A percentile compares a stretch with the other conserved stretches of the same genome.
phyloP scores from a whole-genome alignment of 2,888 invertebrate species.

The Eumacrocentrus americanus region DNA sequence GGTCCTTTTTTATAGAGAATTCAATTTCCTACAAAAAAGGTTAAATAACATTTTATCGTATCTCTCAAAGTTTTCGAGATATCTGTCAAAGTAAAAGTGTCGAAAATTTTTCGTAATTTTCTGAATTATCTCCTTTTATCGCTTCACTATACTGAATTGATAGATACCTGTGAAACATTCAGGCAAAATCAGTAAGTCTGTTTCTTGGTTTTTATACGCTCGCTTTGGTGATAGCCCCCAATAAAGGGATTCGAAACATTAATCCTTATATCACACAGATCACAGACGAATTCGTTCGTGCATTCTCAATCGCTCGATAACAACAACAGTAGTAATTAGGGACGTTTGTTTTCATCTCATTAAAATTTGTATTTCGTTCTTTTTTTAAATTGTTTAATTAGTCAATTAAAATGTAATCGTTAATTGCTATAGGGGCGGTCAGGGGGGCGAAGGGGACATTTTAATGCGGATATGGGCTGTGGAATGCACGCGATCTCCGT shows the following conservation, averaged over 20 bases:
- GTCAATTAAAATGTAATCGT: constrained; percentile 18
- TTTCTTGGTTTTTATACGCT: neutral
- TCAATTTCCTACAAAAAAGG: too few species aligned
- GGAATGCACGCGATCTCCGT: constrained; percentile 14
- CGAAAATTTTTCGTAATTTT: too few species aligned
- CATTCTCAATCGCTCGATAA: constrained; percentile 33
- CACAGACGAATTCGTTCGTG: constrained; percentile 37
- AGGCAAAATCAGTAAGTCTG: too few species aligned
- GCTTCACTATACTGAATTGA: too few species aligned
- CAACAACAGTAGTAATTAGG: constrained; percentile 27
- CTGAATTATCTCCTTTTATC: too few species aligned
- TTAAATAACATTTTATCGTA: too few species aligned
- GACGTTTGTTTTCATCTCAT: constrained; percentile 12
- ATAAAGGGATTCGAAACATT: constrained; percentile 14
- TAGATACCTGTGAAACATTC: too few species aligned
- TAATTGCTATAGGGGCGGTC: constrained; percentile 22
- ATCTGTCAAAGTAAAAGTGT: too few species aligned
- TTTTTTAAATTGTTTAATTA: constrained; percentile 11
- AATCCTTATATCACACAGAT: constrained; percentile 28
- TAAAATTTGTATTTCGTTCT: constrained; percentile 10
- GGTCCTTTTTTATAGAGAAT: too few species aligned
- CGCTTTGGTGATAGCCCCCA: neutral
- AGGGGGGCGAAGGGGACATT: constrained; percentile 4
- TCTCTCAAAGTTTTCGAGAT: too few species aligned
- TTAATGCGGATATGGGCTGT: constrained; percentile 19